Conservation (phyloP, 2,797 vertebrate genomes). For the Lateolabrax maculatus region DNA sequence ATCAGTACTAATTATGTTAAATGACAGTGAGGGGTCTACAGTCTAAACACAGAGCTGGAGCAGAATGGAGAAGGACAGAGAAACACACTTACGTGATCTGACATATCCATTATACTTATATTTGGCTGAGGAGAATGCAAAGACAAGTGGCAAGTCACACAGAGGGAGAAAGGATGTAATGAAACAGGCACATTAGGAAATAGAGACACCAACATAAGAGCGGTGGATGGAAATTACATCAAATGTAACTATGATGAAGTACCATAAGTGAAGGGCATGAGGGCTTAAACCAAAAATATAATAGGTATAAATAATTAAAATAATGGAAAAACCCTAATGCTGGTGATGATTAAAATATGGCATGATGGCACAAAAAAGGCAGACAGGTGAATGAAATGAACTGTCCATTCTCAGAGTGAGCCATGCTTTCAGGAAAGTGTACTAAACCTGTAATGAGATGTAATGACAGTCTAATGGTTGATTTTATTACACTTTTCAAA, state of each 20-base stretch:
- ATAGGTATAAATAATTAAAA: slow-evolving; percentile 47
- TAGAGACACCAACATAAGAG: slow-evolving; percentile 72
- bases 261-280: slow-evolving; percentile 26
- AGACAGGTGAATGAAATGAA: slow-evolving; percentile 49
- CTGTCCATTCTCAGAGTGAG: slow-evolving; percentile 57
- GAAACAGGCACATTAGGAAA: slow-evolving; percentile 80
- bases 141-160: slow-evolving; percentile 89
- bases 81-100: slow-evolving; percentile 90
- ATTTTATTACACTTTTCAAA: slow-evolving; percentile 8
- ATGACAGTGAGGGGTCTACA: slow-evolving; percentile 69
- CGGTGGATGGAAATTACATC: slow-evolving; percentile 62
- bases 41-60: slow-evolving; percentile 76
- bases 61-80: slow-evolving; percentile 79
- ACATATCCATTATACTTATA: slow-evolving; percentile 92
- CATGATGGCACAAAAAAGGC: slow-evolving; percentile 41
- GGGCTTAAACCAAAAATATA: slow-evolving; percentile 43
- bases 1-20: slow-evolving; percentile 61
- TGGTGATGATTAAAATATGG: slow-evolving; percentile 23
- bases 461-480: slow-evolving; percentile 48
- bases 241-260: slow-evolving; percentile 47
- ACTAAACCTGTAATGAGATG: slow-evolving; percentile 42
- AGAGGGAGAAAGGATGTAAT: slow-evolving; percentile 80
- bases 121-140: slow-evolving; percentile 90
- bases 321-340: slow-evolving; percentile 18
- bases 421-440: slow-evolving; percentile 64